Evolutionary conservation across 1,140 invertebrate species (phyloP).

Genomic region (Pseudomyrmex gracilis): DNA sequence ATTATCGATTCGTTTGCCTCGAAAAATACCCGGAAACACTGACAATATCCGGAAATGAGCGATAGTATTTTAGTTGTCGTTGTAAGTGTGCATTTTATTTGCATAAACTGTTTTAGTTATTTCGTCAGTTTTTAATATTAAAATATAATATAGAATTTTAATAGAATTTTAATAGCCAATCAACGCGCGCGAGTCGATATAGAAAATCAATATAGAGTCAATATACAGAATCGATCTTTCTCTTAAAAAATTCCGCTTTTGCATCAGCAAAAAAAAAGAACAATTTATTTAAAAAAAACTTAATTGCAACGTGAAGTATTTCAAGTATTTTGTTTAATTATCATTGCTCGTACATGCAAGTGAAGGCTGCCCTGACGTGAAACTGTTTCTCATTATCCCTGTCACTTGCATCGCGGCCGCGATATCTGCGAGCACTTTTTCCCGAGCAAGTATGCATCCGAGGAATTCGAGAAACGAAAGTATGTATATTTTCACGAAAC

Average conservation of each 20-base stretch:
- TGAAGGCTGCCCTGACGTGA: not conserved
- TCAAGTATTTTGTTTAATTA: not conserved
- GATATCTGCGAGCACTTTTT: constrained; percentile 1
- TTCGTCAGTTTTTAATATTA: not conserved
- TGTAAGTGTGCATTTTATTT: constrained; percentile 8
- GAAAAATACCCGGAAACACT: not conserved
- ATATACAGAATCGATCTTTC: not conserved
- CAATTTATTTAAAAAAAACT: not conserved
- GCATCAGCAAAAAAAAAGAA: not conserved
- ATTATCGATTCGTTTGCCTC: constrained; percentile 35
- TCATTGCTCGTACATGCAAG: not conserved
- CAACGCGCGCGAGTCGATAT: not conserved
- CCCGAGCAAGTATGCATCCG: not conserved
- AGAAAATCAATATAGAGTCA: not conserved
- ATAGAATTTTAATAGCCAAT: constrained; percentile 5
- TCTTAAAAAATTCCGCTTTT: constrained; percentile 15
- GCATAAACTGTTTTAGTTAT: not conserved
- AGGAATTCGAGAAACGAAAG: constrained; percentile 33
- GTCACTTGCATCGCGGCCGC: constrained; percentile 4
- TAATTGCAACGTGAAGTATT: not conserved
- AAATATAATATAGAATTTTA: not conserved
- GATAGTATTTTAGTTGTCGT: not conserved
- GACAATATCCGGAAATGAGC: constrained; percentile 1
- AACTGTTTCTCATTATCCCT: not conserved
- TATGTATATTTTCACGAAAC: constrained; percentile 10